These are phyloP conservation scores for Falco naumanni DNA, from an alignment of 2,797 vertebrate genomes.

Conservation along the genomic window DNA sequence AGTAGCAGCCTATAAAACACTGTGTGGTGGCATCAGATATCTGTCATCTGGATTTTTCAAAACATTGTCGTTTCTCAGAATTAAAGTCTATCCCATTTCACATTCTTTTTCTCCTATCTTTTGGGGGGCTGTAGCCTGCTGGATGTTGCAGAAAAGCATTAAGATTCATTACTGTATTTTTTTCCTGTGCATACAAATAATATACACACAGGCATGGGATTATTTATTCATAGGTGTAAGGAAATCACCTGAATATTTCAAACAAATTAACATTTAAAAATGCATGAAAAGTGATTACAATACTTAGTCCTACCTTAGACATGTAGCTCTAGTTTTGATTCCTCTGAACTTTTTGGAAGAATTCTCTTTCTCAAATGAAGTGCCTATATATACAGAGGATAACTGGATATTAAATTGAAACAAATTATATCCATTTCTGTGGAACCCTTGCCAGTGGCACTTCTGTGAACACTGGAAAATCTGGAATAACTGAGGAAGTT, in stretches of 20 bases:
- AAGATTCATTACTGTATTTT: conserved; percentile 58
- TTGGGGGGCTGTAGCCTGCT: conserved; percentile 27
- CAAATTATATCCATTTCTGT: background rate
- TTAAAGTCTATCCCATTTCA: background rate
- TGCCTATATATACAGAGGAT: background rate
- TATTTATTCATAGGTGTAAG: conserved; percentile 74
- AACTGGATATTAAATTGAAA: background rate
- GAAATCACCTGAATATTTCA: conserved; percentile 73
- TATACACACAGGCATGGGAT: background rate
- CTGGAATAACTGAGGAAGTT: background rate
- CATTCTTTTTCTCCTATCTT: background rate
- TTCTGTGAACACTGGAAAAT: background rate
- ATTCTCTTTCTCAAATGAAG: background rate
- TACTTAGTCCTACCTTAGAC: conserved; percentile 65
- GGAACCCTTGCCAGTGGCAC: background rate
- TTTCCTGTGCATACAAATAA: conserved; percentile 36
- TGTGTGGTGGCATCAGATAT: background rate
- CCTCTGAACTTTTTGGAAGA: background rate
- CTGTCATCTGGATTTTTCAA: background rate
- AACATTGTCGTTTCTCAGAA: background rate
- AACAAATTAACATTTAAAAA: conserved; percentile 76
- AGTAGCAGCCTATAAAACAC: background rate
- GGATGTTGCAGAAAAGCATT: conserved; percentile 22
- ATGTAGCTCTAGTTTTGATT: background rate
- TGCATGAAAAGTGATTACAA: conserved; percentile 69